phyloP scores from a whole-genome alignment of 2,113 vertebrate species.

The Tonatia bakeri region DNA sequence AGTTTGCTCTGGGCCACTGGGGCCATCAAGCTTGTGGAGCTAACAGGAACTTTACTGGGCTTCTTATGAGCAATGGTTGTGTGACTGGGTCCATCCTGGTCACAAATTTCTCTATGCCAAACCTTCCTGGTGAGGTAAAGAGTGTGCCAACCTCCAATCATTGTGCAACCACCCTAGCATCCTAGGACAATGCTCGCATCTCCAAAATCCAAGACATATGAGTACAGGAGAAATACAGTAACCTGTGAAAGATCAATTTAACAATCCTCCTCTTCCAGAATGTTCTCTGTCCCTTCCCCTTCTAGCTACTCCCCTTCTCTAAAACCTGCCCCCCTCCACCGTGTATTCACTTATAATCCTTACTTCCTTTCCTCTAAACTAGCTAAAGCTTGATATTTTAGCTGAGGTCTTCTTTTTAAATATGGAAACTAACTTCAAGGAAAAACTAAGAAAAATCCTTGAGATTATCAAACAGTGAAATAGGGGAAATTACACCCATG shows the following conservation, averaged over 20 bases:
- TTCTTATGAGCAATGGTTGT: neutral
- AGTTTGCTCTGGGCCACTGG: neutral
- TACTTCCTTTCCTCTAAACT: neutral
- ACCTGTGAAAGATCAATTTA: neutral
- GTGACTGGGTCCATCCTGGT: neutral
- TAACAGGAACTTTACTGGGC: neutral
- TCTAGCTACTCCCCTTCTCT: neutral
- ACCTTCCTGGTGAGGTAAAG: neutral
- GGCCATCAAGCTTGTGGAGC: neutral
- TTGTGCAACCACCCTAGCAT: neutral
- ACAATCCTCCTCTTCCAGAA: neutral
- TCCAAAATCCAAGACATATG: neutral
- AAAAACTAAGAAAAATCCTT: neutral
- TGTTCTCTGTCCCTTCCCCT: neutral
- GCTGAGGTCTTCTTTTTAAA: neutral
- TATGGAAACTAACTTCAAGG: neutral
- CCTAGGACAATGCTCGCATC: neutral
- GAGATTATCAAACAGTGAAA: neutral
- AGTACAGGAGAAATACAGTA: neutral
- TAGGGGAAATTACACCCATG: neutral
- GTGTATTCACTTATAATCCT: neutral
- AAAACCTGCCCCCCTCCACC: too few relatives aligned
- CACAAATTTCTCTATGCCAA: neutral
- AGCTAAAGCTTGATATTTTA: neutral
- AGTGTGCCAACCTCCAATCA: neutral